phyloP scores from a whole-genome alignment of 1,140 invertebrate species.

The Sycobia sp. region DNA sequence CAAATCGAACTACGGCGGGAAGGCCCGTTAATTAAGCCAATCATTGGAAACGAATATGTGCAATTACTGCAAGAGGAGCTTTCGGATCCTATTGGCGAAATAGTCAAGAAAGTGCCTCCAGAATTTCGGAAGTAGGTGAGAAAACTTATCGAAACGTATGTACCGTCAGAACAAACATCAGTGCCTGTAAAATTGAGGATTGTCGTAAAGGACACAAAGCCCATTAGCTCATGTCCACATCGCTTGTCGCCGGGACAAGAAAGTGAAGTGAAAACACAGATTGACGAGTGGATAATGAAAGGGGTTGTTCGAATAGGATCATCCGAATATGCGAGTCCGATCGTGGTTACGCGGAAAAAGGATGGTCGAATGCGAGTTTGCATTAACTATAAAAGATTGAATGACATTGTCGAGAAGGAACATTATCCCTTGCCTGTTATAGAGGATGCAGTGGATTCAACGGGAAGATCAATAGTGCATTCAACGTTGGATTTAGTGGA shows the following conservation, averaged over 20 bases:
- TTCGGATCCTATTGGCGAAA: no score
- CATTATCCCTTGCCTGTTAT: constrained; percentile 41
- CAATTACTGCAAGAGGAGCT: no score
- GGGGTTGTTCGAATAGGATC: constrained; percentile 40
- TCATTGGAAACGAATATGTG: no score
- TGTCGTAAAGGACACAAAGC: constrained; percentile 30
- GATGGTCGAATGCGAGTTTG: constrained; percentile 53
- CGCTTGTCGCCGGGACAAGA: constrained; percentile 9
- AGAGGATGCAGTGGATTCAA: constrained; percentile 31
- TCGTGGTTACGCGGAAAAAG: constrained; percentile 59
- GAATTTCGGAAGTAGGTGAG: no score
- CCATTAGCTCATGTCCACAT: constrained; percentile 21
- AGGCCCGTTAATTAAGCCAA: no score
- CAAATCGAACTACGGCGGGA: no score
- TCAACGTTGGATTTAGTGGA: constrained; percentile 43
- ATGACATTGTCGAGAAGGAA: constrained; percentile 39
- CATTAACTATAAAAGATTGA: constrained; percentile 41
- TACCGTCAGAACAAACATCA: no score
- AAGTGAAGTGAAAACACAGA: constrained; percentile 8
- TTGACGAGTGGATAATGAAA: constrained; percentile 20
- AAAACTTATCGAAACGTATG: no score
- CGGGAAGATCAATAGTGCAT: constrained; percentile 28
- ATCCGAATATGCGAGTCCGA: constrained; percentile 58
- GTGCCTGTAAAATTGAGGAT: no score
- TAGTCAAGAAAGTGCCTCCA: no score